Evolutionary conservation across 2,888 invertebrate species (phyloP).

Genomic region (Meloe dianella): DNA sequence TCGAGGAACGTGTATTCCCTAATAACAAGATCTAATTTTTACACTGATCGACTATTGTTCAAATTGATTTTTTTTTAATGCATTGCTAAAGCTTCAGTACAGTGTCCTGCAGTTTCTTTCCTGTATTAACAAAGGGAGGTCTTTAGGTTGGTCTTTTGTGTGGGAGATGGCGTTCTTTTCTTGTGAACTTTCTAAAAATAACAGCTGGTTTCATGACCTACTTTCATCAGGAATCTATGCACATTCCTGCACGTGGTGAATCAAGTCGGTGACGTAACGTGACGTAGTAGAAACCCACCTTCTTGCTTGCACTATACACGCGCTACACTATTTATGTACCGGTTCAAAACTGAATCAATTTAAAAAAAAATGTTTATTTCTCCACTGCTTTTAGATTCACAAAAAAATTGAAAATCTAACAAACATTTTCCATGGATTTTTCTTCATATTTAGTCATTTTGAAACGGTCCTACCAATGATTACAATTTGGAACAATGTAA

Average conservation of each 20-base stretch:
- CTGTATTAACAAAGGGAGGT: too few species aligned
- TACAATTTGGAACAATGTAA: background rate
- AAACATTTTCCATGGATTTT: background rate
- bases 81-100: too few species aligned
- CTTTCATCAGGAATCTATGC: slow-evolving; percentile 54
- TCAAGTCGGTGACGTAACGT: slow-evolving; percentile 58
- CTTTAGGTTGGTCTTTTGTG: slow-evolving; percentile 1
- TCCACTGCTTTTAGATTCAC: background rate
- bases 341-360: slow-evolving; percentile 5
- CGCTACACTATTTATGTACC: slow-evolving; percentile 17
- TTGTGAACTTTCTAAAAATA: slow-evolving; percentile 2
- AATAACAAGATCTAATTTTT: too few species aligned
- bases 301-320: slow-evolving; percentile 38
- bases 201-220: slow-evolving; percentile 49
- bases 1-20: too few species aligned
- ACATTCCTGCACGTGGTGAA: slow-evolving; percentile 60
- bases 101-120: background rate
- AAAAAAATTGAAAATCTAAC: background rate
- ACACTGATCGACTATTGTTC: too few species aligned
- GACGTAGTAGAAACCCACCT: slow-evolving; percentile 48
- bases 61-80: too few species aligned
- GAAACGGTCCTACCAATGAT: background rate
- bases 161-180: slow-evolving; percentile 13
- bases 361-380: background rate
- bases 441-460: background rate